Evolutionary conservation across 2,888 invertebrate species (phyloP).

Genomic region (Amblyjoppa proteus): DNA sequence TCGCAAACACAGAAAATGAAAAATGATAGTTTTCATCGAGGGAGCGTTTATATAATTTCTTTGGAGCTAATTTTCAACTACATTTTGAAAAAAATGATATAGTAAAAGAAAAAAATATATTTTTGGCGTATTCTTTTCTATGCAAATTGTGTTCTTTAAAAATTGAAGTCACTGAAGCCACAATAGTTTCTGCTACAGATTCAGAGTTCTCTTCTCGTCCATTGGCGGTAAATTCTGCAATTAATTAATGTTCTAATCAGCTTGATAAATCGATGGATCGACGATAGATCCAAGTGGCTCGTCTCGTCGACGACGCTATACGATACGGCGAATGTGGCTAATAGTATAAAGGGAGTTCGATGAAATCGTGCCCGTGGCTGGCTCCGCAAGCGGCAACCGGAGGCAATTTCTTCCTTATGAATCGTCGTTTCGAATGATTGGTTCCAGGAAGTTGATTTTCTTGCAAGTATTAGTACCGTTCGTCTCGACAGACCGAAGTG

Average conservation of each 20-base stretch:
- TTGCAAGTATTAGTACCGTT: slow-evolving; percentile 72
- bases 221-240: background rate
- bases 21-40: background rate
- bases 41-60: background rate
- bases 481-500: slow-evolving; percentile 71
- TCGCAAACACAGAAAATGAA: background rate
- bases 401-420: slow-evolving; percentile 74
- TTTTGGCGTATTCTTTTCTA: background rate
- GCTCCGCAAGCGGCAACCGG: slow-evolving; percentile 60
- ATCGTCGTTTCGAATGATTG: slow-evolving; percentile 79
- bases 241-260: slow-evolving; percentile 45
- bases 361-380: slow-evolving; percentile 66
- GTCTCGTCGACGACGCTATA: slow-evolving; percentile 31
- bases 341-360: slow-evolving; percentile 63
- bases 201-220: background rate
- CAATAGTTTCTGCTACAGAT: background rate
- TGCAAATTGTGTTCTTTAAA: background rate
- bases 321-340: slow-evolving; percentile 38
- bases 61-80: background rate
- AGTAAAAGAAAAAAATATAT: background rate
- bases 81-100: background rate
- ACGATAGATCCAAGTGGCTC: slow-evolving; percentile 33
- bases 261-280: slow-evolving; percentile 47
- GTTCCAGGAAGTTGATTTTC: slow-evolving; percentile 77
- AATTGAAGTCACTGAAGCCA: background rate